Evolutionary conservation across 2,888 invertebrate species (phyloP), one percentile per base, ranked within the genome.

Genomic region (Druceiella hillmani): DNA sequence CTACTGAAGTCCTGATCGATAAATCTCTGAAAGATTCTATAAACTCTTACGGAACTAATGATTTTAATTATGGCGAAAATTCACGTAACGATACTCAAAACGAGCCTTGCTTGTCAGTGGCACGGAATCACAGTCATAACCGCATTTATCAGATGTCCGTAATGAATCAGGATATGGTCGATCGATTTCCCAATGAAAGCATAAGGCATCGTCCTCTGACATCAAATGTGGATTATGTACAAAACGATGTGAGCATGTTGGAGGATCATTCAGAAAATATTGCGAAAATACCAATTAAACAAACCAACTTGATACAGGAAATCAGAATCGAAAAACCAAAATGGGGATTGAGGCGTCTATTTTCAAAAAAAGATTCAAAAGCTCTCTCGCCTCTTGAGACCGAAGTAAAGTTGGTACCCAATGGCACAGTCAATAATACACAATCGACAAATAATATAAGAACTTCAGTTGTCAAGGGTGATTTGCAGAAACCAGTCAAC

Each of bases 171-270:
- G n/a, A n/a, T n/a, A n/a, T n/a, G n/a, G n/a, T n/a, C n/a, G n/a
- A n/a, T n/a, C n/a, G n/a, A n/a, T n/a, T n/a, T n/a, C n/a, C n/a
- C n/a, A n/a, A n/a, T n/a, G n/a, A n/a, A n/a, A n/a, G n/a, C n/a
- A n/a, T n/a, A n/a, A n/a, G n/a, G n/a, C n/a, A n/a, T n/a, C 52
- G 67, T 40, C 68, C 68, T 0, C 29, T 70, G 4, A n/a, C n/a
- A n/a, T n/a, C n/a, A n/a, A n/a, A n/a, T n/a, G n/a, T 80, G 45
- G 83, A 86, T 0, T 86, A 83, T 51, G 74, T 87, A 1, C 85
- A 79, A 49, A 87, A 87, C 53, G 82, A 83, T 34, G 84, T 86
- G 14, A 79, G 74, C 38, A 62, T 57, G 6, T 42, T 46, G 17
- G 38, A 43, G 13, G 51, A 32, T 7, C 27, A 40, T 6, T 51